Conservation (phyloP, 2,888 invertebrate species). For the Eupithecia inturbata region DNA sequence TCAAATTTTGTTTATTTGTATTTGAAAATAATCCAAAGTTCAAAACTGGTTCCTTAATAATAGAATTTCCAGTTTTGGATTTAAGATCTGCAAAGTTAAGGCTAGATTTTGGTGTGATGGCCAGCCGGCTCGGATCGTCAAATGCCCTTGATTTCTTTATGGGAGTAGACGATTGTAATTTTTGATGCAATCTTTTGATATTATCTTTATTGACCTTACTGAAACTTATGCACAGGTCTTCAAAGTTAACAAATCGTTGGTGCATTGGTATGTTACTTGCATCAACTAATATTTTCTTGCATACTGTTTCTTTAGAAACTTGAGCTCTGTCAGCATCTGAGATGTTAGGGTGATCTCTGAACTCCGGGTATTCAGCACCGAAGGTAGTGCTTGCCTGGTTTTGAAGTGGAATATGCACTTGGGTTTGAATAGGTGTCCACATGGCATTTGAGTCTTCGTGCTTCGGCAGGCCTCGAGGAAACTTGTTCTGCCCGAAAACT, state of each 20-base stretch:
- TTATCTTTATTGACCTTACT: background rate
- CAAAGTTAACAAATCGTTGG: background rate
- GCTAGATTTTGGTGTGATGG: background rate
- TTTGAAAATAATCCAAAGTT: constrained; percentile 31
- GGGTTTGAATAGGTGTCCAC: constrained; percentile 50
- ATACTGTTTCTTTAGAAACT: background rate
- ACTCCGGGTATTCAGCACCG: background rate
- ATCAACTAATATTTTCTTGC: background rate
- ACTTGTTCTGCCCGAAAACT: constrained; percentile 51
- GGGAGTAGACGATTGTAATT: background rate
- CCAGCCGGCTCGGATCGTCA: background rate
- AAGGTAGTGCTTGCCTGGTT: background rate
- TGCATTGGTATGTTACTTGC: background rate
- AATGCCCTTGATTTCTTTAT: background rate
- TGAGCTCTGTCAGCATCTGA: background rate
- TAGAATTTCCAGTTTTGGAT: background rate
- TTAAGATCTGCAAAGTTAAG: constrained; percentile 9
- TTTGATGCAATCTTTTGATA: constrained; percentile 3
- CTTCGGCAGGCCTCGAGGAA: constrained; percentile 48
- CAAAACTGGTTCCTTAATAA: constrained; percentile 31
- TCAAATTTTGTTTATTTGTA: constrained; percentile 10
- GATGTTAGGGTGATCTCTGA: background rate
- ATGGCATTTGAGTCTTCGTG: constrained; percentile 44
- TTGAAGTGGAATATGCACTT: constrained; percentile 38
- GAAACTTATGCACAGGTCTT: background rate